Evolutionary conservation across 2,888 invertebrate species (phyloP).

Genomic region (Electrophaes corylata): DNA sequence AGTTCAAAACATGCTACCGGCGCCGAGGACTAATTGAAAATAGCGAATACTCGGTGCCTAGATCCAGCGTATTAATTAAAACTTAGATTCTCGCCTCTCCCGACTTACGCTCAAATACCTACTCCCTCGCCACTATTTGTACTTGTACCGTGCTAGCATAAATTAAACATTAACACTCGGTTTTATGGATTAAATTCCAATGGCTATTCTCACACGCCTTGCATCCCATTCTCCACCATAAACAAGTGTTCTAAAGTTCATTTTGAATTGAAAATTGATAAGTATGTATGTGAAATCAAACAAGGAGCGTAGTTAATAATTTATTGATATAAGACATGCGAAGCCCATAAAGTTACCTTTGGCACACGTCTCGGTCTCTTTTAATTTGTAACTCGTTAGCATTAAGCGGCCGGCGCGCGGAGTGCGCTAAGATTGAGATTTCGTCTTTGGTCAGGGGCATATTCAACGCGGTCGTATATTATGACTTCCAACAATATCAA

Average conservation of each 20-base stretch:
- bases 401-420: slow-evolving; percentile 60
- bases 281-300: slow-evolving; percentile 78
- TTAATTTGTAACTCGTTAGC: slow-evolving; percentile 83
- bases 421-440: slow-evolving; percentile 72
- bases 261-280: slow-evolving; percentile 62
- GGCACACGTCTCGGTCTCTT: slow-evolving; percentile 80
- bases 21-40: slow-evolving; percentile 75
- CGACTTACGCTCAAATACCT: slow-evolving; percentile 70
- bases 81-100: slow-evolving; percentile 76
- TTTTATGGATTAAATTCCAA: slow-evolving; percentile 71
- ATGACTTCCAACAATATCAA: slow-evolving; percentile 49
- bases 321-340: slow-evolving; percentile 84
- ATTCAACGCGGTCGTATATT: slow-evolving; percentile 54
- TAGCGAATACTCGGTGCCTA: slow-evolving; percentile 68
- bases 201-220: slow-evolving; percentile 43
- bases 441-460: slow-evolving; percentile 55
- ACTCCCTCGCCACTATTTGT: slow-evolving; percentile 63
- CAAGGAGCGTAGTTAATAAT: slow-evolving; percentile 82
- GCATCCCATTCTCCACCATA: slow-evolving; percentile 65
- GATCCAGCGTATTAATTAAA: slow-evolving; percentile 80
- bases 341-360: slow-evolving; percentile 83
- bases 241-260: slow-evolving; percentile 62
- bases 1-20: slow-evolving; percentile 78
- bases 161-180: slow-evolving; percentile 67
- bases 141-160: slow-evolving; percentile 58